Evolutionary conservation across 1,140 invertebrate species (phyloP).

Genomic region (Caerostris extrusa): DNA sequence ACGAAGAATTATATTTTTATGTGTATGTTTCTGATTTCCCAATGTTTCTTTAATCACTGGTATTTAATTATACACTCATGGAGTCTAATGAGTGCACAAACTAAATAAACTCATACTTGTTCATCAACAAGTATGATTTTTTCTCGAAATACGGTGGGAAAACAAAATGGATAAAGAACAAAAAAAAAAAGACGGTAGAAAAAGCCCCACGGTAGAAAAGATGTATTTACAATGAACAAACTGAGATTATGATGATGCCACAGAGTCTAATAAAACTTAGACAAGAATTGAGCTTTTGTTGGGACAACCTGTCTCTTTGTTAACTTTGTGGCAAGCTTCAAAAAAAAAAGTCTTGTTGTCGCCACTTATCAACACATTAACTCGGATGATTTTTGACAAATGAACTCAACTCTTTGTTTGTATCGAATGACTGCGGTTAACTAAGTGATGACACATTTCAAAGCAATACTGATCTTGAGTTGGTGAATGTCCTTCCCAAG

Average conservation of each 20-base stretch:
- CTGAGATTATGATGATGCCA: not conserved
- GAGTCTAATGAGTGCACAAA: too few relatives aligned
- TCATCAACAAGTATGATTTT: too few relatives aligned
- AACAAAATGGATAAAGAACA: too few relatives aligned
- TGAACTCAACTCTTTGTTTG: not conserved
- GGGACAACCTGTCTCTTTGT: not conserved
- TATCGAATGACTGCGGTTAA: not conserved
- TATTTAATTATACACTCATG: too few relatives aligned
- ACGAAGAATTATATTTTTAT: too few relatives aligned
- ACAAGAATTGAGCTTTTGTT: not conserved
- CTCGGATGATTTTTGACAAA: constrained; percentile 7
- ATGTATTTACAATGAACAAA: not conserved
- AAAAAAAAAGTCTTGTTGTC: constrained; percentile 11
- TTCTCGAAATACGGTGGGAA: too few relatives aligned
- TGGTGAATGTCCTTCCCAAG: not conserved
- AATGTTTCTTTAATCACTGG: too few relatives aligned
- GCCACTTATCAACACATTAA: not conserved
- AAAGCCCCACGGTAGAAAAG: not conserved
- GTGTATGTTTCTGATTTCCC: too few relatives aligned
- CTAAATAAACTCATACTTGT: too few relatives aligned
- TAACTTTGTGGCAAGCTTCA: not conserved
- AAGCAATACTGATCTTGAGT: not conserved
- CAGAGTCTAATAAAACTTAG: not conserved
- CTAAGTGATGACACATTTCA: not conserved
- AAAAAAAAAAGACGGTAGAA: not conserved